Conservation (phyloP, 1,140 invertebrate genomes). For the Orius laevigatus region DNA sequence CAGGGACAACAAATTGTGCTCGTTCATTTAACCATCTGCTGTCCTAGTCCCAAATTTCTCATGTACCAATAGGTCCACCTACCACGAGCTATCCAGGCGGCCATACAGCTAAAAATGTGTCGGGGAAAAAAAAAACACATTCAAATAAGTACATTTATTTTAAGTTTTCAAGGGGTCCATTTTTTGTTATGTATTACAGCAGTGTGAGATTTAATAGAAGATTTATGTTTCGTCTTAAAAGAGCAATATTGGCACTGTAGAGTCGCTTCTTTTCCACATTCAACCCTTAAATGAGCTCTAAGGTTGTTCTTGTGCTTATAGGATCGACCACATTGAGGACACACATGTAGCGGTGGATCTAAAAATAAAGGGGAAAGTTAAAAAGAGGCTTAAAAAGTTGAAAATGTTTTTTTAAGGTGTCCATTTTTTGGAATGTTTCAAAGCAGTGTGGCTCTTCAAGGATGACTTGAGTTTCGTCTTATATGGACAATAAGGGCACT, state of each 20-base stretch:
- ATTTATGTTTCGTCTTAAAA: too few relatives aligned
- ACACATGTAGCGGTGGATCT: slow-evolving; percentile 8
- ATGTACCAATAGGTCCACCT: too few relatives aligned
- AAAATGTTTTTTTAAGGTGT: too few relatives aligned
- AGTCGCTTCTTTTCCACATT: slow-evolving; percentile 11
- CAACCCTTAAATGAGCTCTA: not conserved
- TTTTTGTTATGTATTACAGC: not conserved
- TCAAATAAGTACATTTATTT: too few relatives aligned
- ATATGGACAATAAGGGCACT: slow-evolving; percentile 36
- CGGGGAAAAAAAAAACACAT: too few relatives aligned
- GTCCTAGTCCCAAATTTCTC: too few relatives aligned
- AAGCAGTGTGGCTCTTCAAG: slow-evolving; percentile 30
- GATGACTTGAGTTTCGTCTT: slow-evolving; percentile 30
- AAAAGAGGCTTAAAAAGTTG: not conserved
- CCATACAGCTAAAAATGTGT: too few relatives aligned
- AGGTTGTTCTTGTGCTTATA: slow-evolving; percentile 14
- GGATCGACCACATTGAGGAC: slow-evolving; percentile 11
- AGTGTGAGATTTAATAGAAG: not conserved
- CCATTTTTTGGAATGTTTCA: slow-evolving; percentile 21
- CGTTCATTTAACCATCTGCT: too few relatives aligned
- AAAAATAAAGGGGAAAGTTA: not conserved
- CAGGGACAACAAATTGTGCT: too few relatives aligned
- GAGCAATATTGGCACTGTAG: too few relatives aligned
- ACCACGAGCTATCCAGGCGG: too few relatives aligned
- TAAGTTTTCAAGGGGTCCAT: too few relatives aligned